Evolutionary conservation across 2,797 vertebrate species (phyloP).

Genomic region (Cirrhinus mrigala): DNA sequence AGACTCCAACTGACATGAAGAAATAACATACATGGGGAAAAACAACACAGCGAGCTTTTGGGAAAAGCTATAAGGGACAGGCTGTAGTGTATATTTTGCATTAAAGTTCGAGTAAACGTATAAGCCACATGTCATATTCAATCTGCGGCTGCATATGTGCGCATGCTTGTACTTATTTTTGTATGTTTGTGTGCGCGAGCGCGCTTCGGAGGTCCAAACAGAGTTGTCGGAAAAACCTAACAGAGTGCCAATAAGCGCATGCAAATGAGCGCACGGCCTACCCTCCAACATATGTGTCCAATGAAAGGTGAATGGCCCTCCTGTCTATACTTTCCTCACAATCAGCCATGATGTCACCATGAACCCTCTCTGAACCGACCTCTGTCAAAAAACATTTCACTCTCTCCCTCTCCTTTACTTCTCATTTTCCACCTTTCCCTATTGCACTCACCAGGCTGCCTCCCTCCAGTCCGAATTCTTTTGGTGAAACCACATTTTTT

Average conservation of each 20-base stretch:
- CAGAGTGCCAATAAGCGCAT: conserved; percentile 71
- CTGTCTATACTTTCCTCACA: conserved; percentile 81
- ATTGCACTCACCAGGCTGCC: conserved; percentile 63
- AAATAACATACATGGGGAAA: conserved; percentile 76
- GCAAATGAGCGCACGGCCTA: conserved; percentile 64
- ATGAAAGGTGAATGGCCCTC: conserved; percentile 83
- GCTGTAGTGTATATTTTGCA: conserved; percentile 65
- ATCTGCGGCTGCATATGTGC: conserved; percentile 66
- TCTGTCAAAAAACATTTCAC: conserved; percentile 80
- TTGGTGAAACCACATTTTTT: conserved; percentile 70
- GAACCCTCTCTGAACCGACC: conserved; percentile 84
- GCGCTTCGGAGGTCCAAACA: conserved; percentile 63
- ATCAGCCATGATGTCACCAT: conserved; percentile 85
- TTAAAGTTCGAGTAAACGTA: conserved; percentile 40
- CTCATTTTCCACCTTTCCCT: conserved; percentile 69
- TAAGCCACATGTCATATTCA: conserved; percentile 47
- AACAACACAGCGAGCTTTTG: conserved; percentile 66
- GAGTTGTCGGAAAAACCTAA: conserved; percentile 66
- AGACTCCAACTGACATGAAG: conserved; percentile 77
- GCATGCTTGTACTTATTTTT: conserved; percentile 61
- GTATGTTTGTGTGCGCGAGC: conserved; percentile 53
- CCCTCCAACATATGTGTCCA: conserved; percentile 80
- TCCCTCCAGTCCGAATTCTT: conserved; percentile 68
- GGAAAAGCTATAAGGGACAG: conserved; percentile 66
- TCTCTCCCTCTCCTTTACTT: conserved; percentile 68